phyloP scores from a whole-genome alignment of 1,140 invertebrate species.

The Drosophila sulfurigaster region DNA sequence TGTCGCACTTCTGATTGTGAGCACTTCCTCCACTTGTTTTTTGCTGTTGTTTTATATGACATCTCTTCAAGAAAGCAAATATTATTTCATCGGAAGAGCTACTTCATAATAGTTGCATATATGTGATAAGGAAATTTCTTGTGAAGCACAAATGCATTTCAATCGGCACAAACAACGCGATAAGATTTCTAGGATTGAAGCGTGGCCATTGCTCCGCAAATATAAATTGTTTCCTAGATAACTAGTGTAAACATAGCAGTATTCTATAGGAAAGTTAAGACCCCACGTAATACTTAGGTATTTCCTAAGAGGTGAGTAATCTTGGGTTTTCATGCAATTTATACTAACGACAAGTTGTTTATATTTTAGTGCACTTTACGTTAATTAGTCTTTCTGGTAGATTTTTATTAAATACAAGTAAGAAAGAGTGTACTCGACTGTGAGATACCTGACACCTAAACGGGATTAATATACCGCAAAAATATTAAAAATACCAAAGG shows the following conservation, averaged over 20 bases:
- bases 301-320: too few species aligned
- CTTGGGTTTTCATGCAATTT: too few species aligned
- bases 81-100: constrained; percentile 19
- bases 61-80: constrained; percentile 11
- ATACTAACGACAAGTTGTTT: too few species aligned
- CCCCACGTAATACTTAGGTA: too few species aligned
- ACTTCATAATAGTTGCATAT: constrained; percentile 7
- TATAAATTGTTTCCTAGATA: neutral
- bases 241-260: neutral
- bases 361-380: too few species aligned
- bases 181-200: constrained; percentile 8
- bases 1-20: constrained; percentile 9
- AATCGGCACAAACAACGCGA: constrained; percentile 12
- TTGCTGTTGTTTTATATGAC: neutral
- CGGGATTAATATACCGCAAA: too few species aligned
- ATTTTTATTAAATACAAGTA: too few species aligned
- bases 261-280: too few species aligned
- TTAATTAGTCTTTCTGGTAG: too few species aligned
- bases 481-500: too few species aligned
- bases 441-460: too few species aligned
- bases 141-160: constrained; percentile 5
- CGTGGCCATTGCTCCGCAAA: neutral
- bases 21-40: constrained; percentile 6
- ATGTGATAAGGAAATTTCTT: constrained; percentile 13
- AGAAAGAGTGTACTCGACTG: too few species aligned